Evolutionary conservation across 2,888 invertebrate species (phyloP).

Genomic region (Epiblema foenella): DNA sequence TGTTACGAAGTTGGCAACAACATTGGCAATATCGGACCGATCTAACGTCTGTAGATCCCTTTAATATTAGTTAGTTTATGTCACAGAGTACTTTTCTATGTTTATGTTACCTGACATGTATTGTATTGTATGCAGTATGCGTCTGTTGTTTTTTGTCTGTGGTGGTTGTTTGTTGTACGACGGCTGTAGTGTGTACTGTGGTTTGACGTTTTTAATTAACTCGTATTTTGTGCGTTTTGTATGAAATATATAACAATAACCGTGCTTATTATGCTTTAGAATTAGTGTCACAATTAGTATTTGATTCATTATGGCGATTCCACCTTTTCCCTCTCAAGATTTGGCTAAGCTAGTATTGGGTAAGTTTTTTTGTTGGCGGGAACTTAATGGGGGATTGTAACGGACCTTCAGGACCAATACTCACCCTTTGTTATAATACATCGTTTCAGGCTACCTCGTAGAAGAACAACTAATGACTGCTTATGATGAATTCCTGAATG

Average conservation of each 20-base stretch:
- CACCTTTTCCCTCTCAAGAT: conserved; percentile 77
- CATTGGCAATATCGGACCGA: too few relatives aligned
- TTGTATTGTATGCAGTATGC: too few relatives aligned
- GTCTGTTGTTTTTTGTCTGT: not conserved
- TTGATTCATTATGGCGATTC: conserved; percentile 64
- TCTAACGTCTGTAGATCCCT: not conserved
- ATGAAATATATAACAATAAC: conserved; percentile 7
- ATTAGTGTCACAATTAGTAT: conserved; percentile 1
- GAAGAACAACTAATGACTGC: conserved; percentile 81
- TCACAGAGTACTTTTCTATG: too few relatives aligned
- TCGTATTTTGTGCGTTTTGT: conserved; percentile 28
- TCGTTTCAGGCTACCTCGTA: conserved; percentile 72
- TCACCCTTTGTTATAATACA: conserved; percentile 25
- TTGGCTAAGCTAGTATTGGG: conserved; percentile 79
- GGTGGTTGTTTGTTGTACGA: not conserved
- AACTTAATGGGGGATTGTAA: conserved; percentile 55
- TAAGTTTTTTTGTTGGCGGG: conserved; percentile 76
- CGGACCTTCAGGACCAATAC: conserved; percentile 44
- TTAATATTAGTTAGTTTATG: too few relatives aligned
- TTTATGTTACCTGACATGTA: too few relatives aligned
- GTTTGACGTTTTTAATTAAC: conserved; percentile 35
- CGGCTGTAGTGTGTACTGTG: conserved; percentile 15
- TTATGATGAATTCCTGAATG: conserved; percentile 80
- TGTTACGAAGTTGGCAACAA: too few relatives aligned
- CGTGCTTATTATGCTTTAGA: conserved; percentile 33